These are phyloP conservation scores for Trichomycterus rosablanca DNA, from an alignment of 2,113 vertebrate genomes.

Conservation along the genomic window DNA sequence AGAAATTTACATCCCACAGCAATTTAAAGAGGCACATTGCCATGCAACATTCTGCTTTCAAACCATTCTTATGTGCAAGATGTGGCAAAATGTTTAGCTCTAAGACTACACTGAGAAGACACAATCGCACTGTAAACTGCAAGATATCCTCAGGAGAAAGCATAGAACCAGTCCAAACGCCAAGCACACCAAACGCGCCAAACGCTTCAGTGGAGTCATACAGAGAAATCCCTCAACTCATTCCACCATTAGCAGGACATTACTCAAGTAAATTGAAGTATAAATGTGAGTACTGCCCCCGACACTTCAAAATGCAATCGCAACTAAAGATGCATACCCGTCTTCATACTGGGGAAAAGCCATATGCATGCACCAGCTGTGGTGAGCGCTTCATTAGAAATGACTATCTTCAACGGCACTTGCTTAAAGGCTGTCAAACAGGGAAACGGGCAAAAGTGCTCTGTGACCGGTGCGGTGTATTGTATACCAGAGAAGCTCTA, in stretches of 20 bases:
- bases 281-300: conserved; percentile 60
- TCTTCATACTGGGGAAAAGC: conserved; percentile 68
- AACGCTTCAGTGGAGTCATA: too few relatives aligned
- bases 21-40: conserved; percentile 60
- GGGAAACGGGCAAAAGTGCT: conserved; percentile 25
- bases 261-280: conserved; percentile 53
- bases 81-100: conserved; percentile 55
- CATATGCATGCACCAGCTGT: conserved; percentile 62
- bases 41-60: conserved; percentile 56
- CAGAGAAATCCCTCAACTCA: too few relatives aligned
- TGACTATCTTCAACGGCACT: conserved; percentile 67
- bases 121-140: conserved; percentile 25
- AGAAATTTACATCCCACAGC: conserved; percentile 51
- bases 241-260: conserved; percentile 52
- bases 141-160: conserved; percentile 9
- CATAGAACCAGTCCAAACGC: background rate
- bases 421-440: conserved; percentile 52
- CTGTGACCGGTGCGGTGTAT: conserved; percentile 59
- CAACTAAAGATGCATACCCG: conserved; percentile 56
- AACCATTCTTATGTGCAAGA: conserved; percentile 51
- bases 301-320: conserved; percentile 50
- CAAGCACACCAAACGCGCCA: too few relatives aligned
- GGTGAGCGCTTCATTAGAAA: conserved; percentile 64
- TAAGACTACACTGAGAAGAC: conserved; percentile 56
- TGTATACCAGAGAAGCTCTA: conserved; percentile 48